Percentiles rank a stretch among this genome's conserved stretches.
phyloP scores from a whole-genome alignment of 1,140 invertebrate genomes.

The Apocrypta bakeri region DNA sequence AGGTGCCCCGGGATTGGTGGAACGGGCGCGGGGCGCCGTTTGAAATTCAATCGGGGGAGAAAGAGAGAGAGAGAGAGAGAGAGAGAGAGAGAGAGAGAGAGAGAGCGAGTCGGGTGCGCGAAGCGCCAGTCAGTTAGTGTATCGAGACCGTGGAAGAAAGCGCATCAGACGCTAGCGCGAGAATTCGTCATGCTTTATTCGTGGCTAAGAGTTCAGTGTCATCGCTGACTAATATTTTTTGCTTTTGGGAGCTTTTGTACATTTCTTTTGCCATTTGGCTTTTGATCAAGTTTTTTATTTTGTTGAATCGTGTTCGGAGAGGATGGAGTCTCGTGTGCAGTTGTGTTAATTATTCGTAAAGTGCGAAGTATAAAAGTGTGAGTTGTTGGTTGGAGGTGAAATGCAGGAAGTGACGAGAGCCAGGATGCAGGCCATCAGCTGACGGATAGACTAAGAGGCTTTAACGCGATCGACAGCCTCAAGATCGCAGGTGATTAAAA shows the following conservation, averaged over 20 bases:
- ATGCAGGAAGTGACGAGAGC: not conserved
- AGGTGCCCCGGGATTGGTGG: slow-evolving; percentile 14
- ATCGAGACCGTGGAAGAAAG: slow-evolving; percentile 34
- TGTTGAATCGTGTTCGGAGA: not conserved
- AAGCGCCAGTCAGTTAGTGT: slow-evolving; percentile 29
- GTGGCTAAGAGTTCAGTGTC: not conserved
- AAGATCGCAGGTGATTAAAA: slow-evolving; percentile 40
- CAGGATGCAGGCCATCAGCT: slow-evolving; percentile 31
- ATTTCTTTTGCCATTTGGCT: not conserved
- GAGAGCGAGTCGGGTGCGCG: no score
- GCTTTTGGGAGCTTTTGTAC: not conserved
- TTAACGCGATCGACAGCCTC: slow-evolving; percentile 43
- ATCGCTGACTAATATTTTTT: not conserved
- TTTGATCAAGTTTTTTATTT: not conserved
- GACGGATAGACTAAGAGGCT: slow-evolving; percentile 35
- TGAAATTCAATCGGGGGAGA: slow-evolving; percentile 19
- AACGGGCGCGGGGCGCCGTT: slow-evolving; percentile 6
- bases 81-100: not conserved
- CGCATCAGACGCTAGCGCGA: not conserved
- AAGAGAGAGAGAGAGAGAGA: not conserved
- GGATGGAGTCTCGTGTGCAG: not conserved
- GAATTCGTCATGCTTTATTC: not conserved
- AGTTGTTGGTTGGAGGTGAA: not conserved
- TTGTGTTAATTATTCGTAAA: no score
- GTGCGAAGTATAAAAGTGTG: not conserved